Conservation (phyloP, 2,797 vertebrate species). For the Poeciliopsis gracilis region DNA sequence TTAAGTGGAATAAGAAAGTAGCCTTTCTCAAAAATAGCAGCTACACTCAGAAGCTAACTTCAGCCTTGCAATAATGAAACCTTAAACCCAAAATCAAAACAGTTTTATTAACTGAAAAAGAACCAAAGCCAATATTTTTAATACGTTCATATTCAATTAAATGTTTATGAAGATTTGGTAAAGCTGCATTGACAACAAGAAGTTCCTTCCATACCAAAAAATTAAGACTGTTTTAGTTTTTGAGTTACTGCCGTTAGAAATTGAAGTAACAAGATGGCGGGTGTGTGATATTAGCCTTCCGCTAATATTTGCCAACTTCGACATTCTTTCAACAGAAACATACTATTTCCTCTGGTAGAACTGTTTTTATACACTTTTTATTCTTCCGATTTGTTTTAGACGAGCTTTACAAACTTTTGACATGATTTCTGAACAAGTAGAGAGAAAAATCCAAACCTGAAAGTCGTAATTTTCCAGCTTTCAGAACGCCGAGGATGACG, state of each 20-base stretch:
- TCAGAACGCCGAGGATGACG: neutral
- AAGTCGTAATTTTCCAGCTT: neutral
- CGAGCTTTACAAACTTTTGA: neutral
- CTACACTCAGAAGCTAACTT: neutral
- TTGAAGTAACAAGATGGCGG: neutral
- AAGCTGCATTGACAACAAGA: neutral
- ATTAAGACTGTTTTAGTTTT: neutral
- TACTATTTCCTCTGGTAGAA: neutral
- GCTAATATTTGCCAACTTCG: neutral
- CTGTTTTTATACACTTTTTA: too few species aligned
- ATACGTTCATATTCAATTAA: neutral
- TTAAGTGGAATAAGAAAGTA: neutral
- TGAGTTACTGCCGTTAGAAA: neutral
- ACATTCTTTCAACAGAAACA: neutral
- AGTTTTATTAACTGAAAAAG: neutral
- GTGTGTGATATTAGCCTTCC: neutral
- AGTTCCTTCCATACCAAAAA: neutral
- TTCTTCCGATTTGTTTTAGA: neutral
- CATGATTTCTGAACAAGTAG: neutral
- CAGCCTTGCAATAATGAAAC: neutral
- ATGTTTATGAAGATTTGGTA: neutral
- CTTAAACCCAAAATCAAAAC: neutral
- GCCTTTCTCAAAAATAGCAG: neutral
- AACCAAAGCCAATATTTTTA: neutral
- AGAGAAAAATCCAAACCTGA: neutral